A percentile compares a stretch with the other conserved stretches of the same genome.
Evolutionary conservation across 1,140 invertebrate species (phyloP).

Genomic region (Coptotermes formosanus): DNA sequence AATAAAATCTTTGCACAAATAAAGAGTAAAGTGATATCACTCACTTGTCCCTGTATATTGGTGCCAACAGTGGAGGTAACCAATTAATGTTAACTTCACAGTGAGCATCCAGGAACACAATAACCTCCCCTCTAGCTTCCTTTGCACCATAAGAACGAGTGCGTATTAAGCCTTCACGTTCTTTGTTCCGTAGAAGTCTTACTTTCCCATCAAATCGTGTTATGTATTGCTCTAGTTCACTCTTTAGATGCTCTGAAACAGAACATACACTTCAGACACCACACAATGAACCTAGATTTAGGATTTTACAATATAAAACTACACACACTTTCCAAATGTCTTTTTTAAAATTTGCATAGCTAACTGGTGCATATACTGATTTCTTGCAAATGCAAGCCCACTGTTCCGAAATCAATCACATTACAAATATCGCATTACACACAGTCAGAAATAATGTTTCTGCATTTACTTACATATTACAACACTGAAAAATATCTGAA

Average conservation of each 20-base stretch:
- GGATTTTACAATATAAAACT: neutral
- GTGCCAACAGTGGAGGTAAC: conserved; percentile 91
- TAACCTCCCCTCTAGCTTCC: conserved; percentile 91
- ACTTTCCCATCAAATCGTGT: conserved; percentile 86
- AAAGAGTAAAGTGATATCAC: neutral
- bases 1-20: no score
- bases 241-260: conserved; percentile 80
- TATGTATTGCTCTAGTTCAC: conserved; percentile 86
- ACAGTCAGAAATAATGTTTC: no score
- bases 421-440: no score
- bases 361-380: no score
- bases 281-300: neutral
- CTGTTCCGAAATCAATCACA: no score
- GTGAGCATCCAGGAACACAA: conserved; percentile 96
- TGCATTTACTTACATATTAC: no score
- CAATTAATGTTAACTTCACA: conserved; percentile 94
- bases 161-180: conserved; percentile 88
- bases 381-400: no score
- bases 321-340: neutral
- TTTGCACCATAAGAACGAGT: conserved; percentile 91
- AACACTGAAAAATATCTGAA: no score
- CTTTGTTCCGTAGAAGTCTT: conserved; percentile 77
- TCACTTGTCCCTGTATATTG: conserved; percentile 83
- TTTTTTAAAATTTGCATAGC: neutral
- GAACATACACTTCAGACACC: neutral